Evolutionary conservation across 2,888 invertebrate species (phyloP).

Genomic region (Drosophila nigritarsus): DNA sequence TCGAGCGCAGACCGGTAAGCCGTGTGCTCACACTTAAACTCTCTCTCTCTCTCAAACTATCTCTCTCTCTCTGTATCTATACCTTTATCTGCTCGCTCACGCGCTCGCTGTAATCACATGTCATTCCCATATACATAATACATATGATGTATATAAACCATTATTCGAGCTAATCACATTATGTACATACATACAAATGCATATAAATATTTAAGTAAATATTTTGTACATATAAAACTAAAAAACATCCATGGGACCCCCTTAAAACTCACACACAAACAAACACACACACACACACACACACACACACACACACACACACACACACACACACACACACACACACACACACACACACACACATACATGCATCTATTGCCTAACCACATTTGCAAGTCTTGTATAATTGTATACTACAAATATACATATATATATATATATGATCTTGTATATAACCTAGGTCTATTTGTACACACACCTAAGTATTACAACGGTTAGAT

Average conservation of each 20-base stretch:
- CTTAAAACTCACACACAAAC: neutral
- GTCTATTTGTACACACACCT: constrained; percentile 58
- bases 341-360: neutral
- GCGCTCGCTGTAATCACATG: constrained; percentile 45
- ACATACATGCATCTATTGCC: constrained; percentile 20
- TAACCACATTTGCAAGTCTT: constrained; percentile 59
- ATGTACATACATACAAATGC: constrained; percentile 47
- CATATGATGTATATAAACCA: constrained; percentile 22
- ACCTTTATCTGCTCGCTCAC: constrained; percentile 18
- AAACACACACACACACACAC: neutral
- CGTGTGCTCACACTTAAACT: constrained; percentile 61
- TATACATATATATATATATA: neutral
- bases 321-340: neutral
- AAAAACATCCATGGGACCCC: constrained; percentile 11
- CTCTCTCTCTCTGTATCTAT: constrained; percentile 10
- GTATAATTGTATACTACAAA: neutral
- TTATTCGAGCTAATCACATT: constrained; percentile 41
- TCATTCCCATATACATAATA: constrained; percentile 23
- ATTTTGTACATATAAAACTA: constrained; percentile 32
- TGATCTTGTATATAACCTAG: constrained; percentile 58
- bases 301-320: neutral
- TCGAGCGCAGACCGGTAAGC: constrained; percentile 85
- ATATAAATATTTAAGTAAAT: constrained; percentile 5
- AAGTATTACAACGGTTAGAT: constrained; percentile 33
- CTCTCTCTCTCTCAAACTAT: neutral